Evolutionary conservation across 2,888 invertebrate species (phyloP), one percentile per base, ranked within the genome.

Genomic region (Microctonus aethiopoides): DNA sequence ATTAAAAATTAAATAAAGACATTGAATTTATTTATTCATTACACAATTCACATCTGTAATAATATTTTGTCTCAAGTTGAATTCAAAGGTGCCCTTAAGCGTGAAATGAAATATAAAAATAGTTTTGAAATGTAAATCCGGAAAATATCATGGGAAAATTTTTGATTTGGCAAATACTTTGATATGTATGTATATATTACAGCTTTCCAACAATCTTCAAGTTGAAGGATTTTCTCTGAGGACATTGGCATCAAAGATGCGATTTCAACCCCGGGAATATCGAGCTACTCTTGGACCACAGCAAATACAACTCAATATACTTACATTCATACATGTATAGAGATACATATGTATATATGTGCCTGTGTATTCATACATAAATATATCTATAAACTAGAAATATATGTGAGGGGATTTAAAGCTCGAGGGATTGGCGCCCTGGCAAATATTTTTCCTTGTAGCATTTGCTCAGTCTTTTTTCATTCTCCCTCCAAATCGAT

Each of bases 401-500:
- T n/a, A 26, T 29, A 56, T n/a, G 26, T 56, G 26, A 56, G 29
- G 11, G 26, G 41, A 26, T 22, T 62, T 39, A 9, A 51, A 36
- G 46, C 62, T 51, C 62, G 26, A 13, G 62, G 51, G 62, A 62
- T 62, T 62, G 51, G 2, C 16, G 29, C 29, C 20, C 46, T n/a
- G 24, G 62, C 51, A 62, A 62, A 62, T 62, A 62, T 62, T 62
- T 62, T 62, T n/a, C 36, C 61, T 61, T 24, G 22, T 4, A 24
- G 10, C 20, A 29, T 20, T 29, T n/a, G 7, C 29, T 46, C 9
- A 46, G 7, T n/a, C 4, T 46, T 16, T 16, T 16, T 46, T 16
- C 16, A 46, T 46, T 46, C n/a, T 2, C 11, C 54, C n/a, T 3
- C 24, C 4, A 13, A 26, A 26, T 54, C 26, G n/a, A 54, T 54